Evolutionary conservation across 2,888 invertebrate genomes (phyloP).

Genomic region (Acanthococcus lagerstroemiae): DNA sequence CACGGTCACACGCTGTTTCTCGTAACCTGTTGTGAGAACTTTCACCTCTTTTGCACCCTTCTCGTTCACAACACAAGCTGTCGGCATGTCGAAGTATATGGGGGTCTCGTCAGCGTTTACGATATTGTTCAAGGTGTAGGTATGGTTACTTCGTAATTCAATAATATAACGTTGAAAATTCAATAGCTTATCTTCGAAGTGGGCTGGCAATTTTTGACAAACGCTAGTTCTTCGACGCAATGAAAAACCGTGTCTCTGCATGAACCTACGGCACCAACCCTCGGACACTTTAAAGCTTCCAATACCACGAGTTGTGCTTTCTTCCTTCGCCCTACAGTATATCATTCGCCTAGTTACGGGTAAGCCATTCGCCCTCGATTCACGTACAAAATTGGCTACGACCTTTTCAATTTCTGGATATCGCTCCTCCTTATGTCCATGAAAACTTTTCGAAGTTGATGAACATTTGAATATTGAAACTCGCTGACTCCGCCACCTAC

Average conservation of each 20-base stretch:
- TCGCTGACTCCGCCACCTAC: not conserved
- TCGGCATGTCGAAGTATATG: not conserved
- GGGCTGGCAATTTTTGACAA: not conserved
- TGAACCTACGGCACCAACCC: not conserved
- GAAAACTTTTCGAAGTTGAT: not conserved
- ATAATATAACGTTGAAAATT: not conserved
- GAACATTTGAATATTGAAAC: not conserved
- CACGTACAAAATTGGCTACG: not conserved
- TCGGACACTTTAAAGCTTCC: not conserved
- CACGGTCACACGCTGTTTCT: not conserved
- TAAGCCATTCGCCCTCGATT: not conserved
- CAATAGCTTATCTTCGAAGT: not conserved
- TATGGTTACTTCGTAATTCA: too few relatives aligned
- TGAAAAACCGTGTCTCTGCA: not conserved
- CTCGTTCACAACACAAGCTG: not conserved
- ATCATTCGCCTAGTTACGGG: not conserved
- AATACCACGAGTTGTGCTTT: not conserved
- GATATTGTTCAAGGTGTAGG: not conserved
- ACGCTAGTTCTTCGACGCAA: not conserved
- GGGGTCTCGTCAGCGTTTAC: not conserved
- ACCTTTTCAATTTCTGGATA: not conserved
- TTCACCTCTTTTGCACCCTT: not conserved
- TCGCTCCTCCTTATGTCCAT: not conserved
- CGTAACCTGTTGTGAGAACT: not conserved
- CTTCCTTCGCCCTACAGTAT: not conserved